Base-by-base conservation (phyloP, 1,140 invertebrate genomes). In the Rhopalosiphum maidis region DNA sequence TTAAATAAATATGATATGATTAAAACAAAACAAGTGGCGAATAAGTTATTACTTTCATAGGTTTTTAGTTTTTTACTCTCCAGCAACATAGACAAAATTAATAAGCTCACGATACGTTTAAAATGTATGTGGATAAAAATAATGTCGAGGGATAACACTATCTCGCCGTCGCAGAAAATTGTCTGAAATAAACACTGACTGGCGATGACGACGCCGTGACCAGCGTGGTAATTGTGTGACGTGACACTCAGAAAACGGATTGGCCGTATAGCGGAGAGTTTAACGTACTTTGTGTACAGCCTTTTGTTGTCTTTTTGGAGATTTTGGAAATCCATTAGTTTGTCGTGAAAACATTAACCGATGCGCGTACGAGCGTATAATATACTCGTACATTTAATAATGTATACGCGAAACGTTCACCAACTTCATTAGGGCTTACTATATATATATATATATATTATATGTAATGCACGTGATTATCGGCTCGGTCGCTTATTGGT, bases 311-410 rank as follows among this genome's bases (percentile, higher is more conserved):
- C 11, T 48, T 46, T 46, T 46, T 21, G 43, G 43, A 25, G 43
- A 87, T 46, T 87, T 46, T 48, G 5, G 18, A 87, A 87, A 87
- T n/a, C 85, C 43, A 48, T n/a, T 87, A 87, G 85, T 48, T 46
- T 87, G 43, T 46, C 18, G 85, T 48, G 30, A 87, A 86, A 87
- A 87, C 85, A 15, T 87, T 35, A 87, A 87, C 11, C 30, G 43
- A 30, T 43, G 8, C 8, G 23, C 83, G 8, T 30, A 85, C 22
- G 60, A 77, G n/a, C 30, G 23, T 85, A 43, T 41, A 85, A 15
- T 85, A 85, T 43, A 85, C 43, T n/a, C 43, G 30, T 46, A 7
- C 5, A 86, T 46, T 46, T 48, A n/a, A 87, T 87, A 9, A n/a
- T 48, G 48, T 87, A 22, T 21, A 35, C 11, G 85, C 23, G 23